Evolutionary conservation across 2,888 invertebrate species (phyloP).

Genomic region (Eilema griseolum): DNA sequence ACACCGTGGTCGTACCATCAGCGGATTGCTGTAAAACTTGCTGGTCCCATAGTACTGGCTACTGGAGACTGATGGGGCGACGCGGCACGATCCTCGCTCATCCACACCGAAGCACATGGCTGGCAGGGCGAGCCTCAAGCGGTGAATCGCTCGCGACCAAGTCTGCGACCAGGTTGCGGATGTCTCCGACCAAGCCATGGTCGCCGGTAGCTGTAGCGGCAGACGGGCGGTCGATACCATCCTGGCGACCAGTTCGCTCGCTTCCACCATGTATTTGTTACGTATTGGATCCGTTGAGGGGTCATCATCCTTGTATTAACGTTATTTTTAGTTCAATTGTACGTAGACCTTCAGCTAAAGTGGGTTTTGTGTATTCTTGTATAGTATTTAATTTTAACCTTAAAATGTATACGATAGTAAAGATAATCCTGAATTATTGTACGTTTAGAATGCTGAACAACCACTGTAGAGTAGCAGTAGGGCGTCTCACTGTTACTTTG

Average conservation of each 20-base stretch:
- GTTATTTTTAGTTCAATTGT: conserved; percentile 26
- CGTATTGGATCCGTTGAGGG: conserved; percentile 68
- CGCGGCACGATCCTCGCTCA: conserved; percentile 60
- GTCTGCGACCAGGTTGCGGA: conserved; percentile 47
- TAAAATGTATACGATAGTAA: background rate
- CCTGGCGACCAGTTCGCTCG: conserved; percentile 62
- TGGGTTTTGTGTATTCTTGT: conserved; percentile 15
- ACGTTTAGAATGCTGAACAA: no score
- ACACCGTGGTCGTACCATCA: conserved; percentile 73
- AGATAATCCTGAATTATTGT: background rate
- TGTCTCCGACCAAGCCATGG: conserved; percentile 43
- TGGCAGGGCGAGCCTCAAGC: conserved; percentile 66
- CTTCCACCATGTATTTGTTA: conserved; percentile 73
- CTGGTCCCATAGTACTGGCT: conserved; percentile 71
- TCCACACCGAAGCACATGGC: conserved; percentile 70
- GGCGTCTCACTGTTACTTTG: background rate
- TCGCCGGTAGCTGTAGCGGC: conserved; percentile 47
- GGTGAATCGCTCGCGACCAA: conserved; percentile 60
- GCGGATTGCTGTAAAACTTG: conserved; percentile 76
- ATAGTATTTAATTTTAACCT: conserved; percentile 5
- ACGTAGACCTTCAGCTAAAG: background rate
- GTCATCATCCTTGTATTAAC: conserved; percentile 64
- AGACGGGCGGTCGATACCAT: conserved; percentile 61
- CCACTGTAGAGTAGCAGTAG: no score
- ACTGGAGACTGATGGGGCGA: conserved; percentile 72